Conservation (phyloP, 2,888 invertebrate species). For the Galerucella pusilla region DNA sequence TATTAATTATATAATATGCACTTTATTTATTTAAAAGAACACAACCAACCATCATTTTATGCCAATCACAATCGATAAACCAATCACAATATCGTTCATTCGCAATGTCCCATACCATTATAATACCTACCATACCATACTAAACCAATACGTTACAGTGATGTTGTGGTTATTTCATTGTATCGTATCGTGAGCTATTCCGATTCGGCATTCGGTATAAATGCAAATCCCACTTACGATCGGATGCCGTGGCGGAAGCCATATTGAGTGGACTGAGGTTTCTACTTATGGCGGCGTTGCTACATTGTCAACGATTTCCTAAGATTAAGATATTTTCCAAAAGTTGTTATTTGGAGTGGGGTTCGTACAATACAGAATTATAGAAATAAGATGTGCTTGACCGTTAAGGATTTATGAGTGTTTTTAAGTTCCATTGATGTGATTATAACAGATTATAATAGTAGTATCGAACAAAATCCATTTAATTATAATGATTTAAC, state of each 20-base stretch:
- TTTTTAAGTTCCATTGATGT: no score
- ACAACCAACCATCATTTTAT: constrained; percentile 16
- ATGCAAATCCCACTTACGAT: constrained; percentile 36
- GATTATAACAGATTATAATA: no score
- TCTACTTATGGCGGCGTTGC: constrained; percentile 40
- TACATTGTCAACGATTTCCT: constrained; percentile 6
- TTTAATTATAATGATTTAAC: no score
- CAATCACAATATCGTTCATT: constrained; percentile 15
- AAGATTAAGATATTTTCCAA: constrained; percentile 4
- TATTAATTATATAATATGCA: not conserved
- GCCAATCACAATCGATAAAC: constrained; percentile 22
- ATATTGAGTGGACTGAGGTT: constrained; percentile 53
- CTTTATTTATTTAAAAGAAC: constrained; percentile 4
- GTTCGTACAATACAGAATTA: no score
- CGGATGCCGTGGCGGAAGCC: constrained; percentile 57
- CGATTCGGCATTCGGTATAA: constrained; percentile 13
- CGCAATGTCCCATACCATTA: not conserved
- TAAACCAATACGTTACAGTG: not conserved
- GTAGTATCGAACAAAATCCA: no score
- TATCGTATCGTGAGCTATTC: constrained; percentile 6
- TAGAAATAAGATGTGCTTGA: no score
- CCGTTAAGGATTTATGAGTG: no score
- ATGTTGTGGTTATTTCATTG: not conserved
- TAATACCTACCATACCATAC: constrained; percentile 12
- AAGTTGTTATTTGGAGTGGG: no score